A percentile compares a stretch with the other conserved stretches of the same genome.
Evolutionary conservation across 1,140 invertebrate species (phyloP).

Genomic region (Zaprionus davidi): DNA sequence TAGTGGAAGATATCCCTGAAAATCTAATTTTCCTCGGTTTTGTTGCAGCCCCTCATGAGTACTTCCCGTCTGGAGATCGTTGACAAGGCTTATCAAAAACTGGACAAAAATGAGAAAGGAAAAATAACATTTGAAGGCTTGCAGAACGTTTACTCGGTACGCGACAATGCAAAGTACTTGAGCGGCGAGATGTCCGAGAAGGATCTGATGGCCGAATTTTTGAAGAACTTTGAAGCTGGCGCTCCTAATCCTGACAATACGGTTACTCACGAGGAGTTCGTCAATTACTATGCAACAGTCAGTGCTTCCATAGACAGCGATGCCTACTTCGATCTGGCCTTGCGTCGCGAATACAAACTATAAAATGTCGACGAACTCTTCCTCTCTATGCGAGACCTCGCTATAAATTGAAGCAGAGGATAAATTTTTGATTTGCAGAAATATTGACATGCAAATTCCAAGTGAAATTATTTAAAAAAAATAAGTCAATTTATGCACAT

Average conservation of each 20-base stretch:
- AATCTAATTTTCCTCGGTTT: not conserved
- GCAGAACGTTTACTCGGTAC: conserved; percentile 70
- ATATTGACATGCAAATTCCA: too few relatives aligned
- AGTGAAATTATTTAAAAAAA: too few relatives aligned
- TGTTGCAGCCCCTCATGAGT: conserved; percentile 92
- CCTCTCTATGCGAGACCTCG: too few relatives aligned
- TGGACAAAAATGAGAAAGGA: conserved; percentile 94
- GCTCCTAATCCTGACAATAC: conserved; percentile 90
- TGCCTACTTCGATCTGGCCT: conserved; percentile 97
- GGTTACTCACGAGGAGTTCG: conserved; percentile 95
- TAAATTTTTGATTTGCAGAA: too few relatives aligned
- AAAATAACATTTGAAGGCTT: conserved; percentile 93
- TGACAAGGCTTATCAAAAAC: conserved; percentile 93
- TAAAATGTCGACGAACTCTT: conserved; percentile 85
- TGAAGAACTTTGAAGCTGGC: conserved; percentile 93
- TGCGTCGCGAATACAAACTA: conserved; percentile 95
- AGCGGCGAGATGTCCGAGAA: conserved; percentile 95
- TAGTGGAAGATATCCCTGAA: not conserved
- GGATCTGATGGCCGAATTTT: conserved; percentile 91
- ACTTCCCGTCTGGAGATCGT: conserved; percentile 90
- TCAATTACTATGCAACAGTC: conserved; percentile 96
- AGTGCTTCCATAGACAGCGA: conserved; percentile 97
- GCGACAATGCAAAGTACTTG: conserved; percentile 87
- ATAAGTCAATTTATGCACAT: too few relatives aligned
- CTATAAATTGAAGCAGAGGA: too few relatives aligned